Evolutionary conservation across 2,113 vertebrate genomes (phyloP).

Genomic region (Sporophila hypoxantha): DNA sequence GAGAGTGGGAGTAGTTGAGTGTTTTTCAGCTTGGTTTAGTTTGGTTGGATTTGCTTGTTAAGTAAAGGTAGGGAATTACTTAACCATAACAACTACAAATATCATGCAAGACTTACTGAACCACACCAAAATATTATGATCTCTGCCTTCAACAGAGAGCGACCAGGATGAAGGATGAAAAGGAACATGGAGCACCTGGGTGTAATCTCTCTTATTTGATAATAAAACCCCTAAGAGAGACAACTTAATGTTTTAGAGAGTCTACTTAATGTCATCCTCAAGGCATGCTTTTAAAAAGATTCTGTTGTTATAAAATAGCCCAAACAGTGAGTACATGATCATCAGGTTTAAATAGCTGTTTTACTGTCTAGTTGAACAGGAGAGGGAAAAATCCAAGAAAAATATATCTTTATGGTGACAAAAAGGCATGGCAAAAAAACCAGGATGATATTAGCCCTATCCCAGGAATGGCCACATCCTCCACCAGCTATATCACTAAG

Average conservation of each 20-base stretch:
- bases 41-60: neutral
- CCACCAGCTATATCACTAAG: neutral
- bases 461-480: rapidly evolving
- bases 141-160: neutral
- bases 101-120: neutral
- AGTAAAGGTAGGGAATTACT: neutral
- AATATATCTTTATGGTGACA: neutral
- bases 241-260: neutral
- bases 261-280: neutral
- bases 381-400: rapidly evolving
- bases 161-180: neutral
- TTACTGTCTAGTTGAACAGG: neutral
- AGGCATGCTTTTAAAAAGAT: neutral
- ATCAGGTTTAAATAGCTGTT: neutral
- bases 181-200: neutral
- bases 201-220: neutral
- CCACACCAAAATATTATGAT: neutral
- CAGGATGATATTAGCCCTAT: neutral
- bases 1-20: neutral
- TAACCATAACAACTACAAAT: neutral
- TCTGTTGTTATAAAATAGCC: neutral
- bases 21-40: neutral
- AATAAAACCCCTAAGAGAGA: neutral
- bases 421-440: neutral
- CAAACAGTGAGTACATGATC: neutral